Base-by-base conservation (phyloP, 1,140 invertebrate genomes). In the Drosophila ercepeae region DNA sequence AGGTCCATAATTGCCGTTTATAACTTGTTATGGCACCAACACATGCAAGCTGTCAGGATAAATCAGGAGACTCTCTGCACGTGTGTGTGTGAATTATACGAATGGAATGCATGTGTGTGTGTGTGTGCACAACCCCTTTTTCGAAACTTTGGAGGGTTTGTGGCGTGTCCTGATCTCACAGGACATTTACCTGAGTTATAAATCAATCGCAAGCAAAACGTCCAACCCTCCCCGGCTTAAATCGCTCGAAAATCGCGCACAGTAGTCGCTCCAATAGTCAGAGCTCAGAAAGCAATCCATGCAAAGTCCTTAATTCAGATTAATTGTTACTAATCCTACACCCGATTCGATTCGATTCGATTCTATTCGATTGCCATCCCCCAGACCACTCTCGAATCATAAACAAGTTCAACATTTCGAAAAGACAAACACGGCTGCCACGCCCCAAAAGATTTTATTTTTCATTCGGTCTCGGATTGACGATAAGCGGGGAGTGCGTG, bases 11-110 rank as follows among this genome's bases (percentile, higher is more conserved):
- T 88, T 86, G 76, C 82, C 61, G 81, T 88, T 86, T 82, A 88
- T 88, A 88, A 88, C 82, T 88, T 88, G 83, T 89, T 88, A 88
- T 88, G 70, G 74, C 77, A 78, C 82, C 53, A 82, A 86, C 82
- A 86, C 82, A 86, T 81, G 81, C 81, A 76, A 70, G 49, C 63
- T 59, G 48, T 29, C 64, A 79, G 79, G 71, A 83, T 68, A 79
- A 71, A 78, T 60, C 32, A 53, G n/a, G n/a, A n/a, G 39, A 8
- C 23, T 18, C 23, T 29, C 23, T 1, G 5, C 13, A 13, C 14
- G 14, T 16, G 23, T 11, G 25, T 42, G 29, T 16, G 60, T 6
- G 45, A 48, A 8, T 7, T 27, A 9, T 32, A 32, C 4, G 29
- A 9, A 32, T 32, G 11, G 60, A 4, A 39, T 32, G 21, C 25